Percentiles rank a stretch among this genome's conserved stretches.
Conservation (phyloP, 1,140 invertebrate species). For the Zaprionus kolodkinae region DNA sequence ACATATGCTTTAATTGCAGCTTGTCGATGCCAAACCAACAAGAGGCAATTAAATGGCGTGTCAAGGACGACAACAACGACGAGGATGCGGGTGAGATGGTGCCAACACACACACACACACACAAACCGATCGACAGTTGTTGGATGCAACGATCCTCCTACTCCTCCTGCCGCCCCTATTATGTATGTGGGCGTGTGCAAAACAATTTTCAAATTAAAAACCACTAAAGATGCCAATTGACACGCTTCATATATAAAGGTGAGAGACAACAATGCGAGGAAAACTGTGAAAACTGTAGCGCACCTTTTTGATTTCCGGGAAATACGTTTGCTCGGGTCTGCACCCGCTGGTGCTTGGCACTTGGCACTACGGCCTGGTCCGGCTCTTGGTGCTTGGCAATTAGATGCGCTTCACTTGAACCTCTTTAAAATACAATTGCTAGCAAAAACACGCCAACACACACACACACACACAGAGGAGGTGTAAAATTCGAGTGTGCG, state of each 20-base stretch:
- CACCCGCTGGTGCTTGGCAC: slow-evolving; percentile 40
- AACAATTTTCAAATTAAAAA: slow-evolving; percentile 81
- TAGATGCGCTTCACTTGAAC: slow-evolving; percentile 81
- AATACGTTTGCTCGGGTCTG: slow-evolving; percentile 29
- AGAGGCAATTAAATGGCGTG: slow-evolving; percentile 46
- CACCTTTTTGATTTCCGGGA: slow-evolving; percentile 80
- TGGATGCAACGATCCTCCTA: slow-evolving; percentile 60
- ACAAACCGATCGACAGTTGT: slow-evolving; percentile 56
- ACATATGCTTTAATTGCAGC: slow-evolving; percentile 79
- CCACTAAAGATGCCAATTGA: slow-evolving; percentile 80
- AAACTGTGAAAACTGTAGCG: slow-evolving; percentile 25
- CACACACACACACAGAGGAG: slow-evolving; percentile 62
- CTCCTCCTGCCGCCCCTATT: background rate
- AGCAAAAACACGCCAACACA: slow-evolving; percentile 41
- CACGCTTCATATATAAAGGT: slow-evolving; percentile 78
- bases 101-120: slow-evolving; percentile 60
- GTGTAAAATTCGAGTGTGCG: slow-evolving; percentile 69
- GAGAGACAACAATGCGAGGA: background rate
- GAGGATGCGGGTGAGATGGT: slow-evolving; percentile 50
- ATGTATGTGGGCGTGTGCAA: slow-evolving; percentile 62
- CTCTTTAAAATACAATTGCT: slow-evolving; percentile 80
- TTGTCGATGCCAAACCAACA: slow-evolving; percentile 42
- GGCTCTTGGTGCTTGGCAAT: slow-evolving; percentile 62
- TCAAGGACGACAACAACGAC: slow-evolving; percentile 55
- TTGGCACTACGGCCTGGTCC: slow-evolving; percentile 46